Evolutionary conservation across 2,888 invertebrate genomes (phyloP), one percentile per base, ranked within the genome.

Genomic region (Argyresthia goedartella): DNA sequence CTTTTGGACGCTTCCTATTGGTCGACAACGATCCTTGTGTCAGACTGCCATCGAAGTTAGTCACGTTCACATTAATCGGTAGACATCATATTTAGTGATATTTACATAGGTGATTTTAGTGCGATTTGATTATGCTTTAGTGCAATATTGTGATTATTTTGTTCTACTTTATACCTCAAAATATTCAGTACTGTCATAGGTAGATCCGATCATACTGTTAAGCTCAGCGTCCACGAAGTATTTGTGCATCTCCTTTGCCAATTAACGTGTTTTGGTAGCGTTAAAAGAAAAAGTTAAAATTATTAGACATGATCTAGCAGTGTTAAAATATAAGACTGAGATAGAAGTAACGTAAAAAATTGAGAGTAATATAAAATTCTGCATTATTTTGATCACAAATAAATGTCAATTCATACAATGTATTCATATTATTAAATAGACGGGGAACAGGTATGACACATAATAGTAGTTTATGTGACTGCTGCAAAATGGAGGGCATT

Each of bases 191-290:
- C 70, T 88, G 69, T 90, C 90, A 84, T 89, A 89, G 68, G 87
- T 84, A 58, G 89, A 81, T 78, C 89, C 89, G 78, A 91, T 88
- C 91, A 92, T 91, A 78, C 92, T 90, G 81, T 91, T 92, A 86
- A 93, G 90, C 88, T 93, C 93, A 68, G 92, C 93, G 75, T 93
- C 92, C 90, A 92, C 91, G 89, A 91, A 92, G 89, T 92, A 91
- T 81, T 90, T 91, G 89, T 92, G 91, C 91, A 92, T 92, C 89
- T 90, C 89, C 92, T 92, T 87, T 87, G 87, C 80, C 81, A 82
- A 84, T 81, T 75, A 76, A 72, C 73, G 78, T 78, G 80, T 75
- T 72, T 77, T 72, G 81, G 77, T 81, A 73, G 82, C 85, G 76
- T 81, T 80, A 79, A 82, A 81, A 73, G 73, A 72, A 75, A 81